Evolutionary conservation across 2,797 vertebrate species (phyloP).

Genomic region (Rhinatrema bivittatum): DNA sequence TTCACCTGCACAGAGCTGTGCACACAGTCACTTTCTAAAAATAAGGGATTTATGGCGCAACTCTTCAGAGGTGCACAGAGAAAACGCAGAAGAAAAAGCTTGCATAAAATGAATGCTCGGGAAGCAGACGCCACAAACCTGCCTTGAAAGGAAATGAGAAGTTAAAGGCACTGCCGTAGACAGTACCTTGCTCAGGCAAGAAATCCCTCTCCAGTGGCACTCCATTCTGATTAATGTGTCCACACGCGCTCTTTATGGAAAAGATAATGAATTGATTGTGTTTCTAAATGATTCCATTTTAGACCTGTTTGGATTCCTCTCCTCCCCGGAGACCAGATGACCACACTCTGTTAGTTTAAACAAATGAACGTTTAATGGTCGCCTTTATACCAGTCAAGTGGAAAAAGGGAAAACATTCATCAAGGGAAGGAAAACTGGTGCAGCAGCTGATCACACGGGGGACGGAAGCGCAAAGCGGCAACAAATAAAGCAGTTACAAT

Average conservation of each 20-base stretch:
- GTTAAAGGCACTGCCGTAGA: conserved; percentile 33
- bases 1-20: no score
- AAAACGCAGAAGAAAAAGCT: conserved; percentile 25
- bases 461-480: no score
- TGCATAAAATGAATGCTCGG: conserved; percentile 50
- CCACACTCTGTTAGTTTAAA: conserved; percentile 51
- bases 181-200: conserved; percentile 62
- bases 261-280: conserved; percentile 56
- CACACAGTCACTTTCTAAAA: no score
- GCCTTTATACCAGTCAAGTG: conserved; percentile 35
- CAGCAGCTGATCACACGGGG: no score
- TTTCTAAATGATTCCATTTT: conserved; percentile 46
- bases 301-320: conserved; percentile 42
- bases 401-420: conserved; percentile 39
- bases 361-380: conserved; percentile 49
- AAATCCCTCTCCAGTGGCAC: conserved; percentile 37
- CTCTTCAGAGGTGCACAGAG: conserved; percentile 9
- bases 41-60: no score
- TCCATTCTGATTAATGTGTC: conserved; percentile 47
- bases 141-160: conserved; percentile 44
- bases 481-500: no score
- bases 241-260: conserved; percentile 53
- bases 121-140: conserved; percentile 48
- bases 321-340: conserved; percentile 36
- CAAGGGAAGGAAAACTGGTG: conserved; percentile 7